Evolutionary conservation across 1,140 invertebrate species (phyloP), one percentile per base, ranked within the genome.

Genomic region (fruit fly (Drosophila melanogaster)): DNA sequence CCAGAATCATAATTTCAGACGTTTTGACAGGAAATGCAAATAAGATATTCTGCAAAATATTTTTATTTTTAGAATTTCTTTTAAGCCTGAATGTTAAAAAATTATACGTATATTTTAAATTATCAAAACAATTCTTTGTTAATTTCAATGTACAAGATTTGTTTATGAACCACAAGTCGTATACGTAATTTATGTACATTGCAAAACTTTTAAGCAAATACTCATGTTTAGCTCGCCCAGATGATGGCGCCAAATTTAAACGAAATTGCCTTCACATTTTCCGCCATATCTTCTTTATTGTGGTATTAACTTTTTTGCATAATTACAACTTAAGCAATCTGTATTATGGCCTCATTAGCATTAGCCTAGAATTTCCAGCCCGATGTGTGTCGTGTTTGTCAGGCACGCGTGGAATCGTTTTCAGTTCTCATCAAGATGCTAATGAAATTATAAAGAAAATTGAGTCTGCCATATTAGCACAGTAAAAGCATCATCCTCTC

Each of bases 371-470:
- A 44, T 57, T 57, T 56, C 43, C 66, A 8, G 43, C 26, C 14
- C 38, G 24, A 38, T 64, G 58, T 55, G 64, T 55, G 47, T 44
- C 77, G 64, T 67, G 46, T 59, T 56, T 53, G 46, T 38, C 43
- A 47, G 55, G 37, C 71, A 79, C 54, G 70, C 41, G 67, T 75
- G 69, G 69, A 71, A 73, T 43, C 59, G 76, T 69, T 85, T 77
- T 77, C 59, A 80, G 70, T 47, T 67, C 79, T 66, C 81, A 87
- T 87, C 71, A 78, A 76, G 65, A 86, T 87, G 79, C 75, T 87
- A 86, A 86, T 87, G 83, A 77, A 86, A 87, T 86, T 87, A 83
- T 79, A 83, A 83, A 79, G 75, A 71, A 86, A 86, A 86, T 86
- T 87, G 79, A 87, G 84, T 83, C 84, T 76, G 80, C 61, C 67